Conservation (phyloP, 2,113 vertebrate species). For the Ceyx margarethae region DNA sequence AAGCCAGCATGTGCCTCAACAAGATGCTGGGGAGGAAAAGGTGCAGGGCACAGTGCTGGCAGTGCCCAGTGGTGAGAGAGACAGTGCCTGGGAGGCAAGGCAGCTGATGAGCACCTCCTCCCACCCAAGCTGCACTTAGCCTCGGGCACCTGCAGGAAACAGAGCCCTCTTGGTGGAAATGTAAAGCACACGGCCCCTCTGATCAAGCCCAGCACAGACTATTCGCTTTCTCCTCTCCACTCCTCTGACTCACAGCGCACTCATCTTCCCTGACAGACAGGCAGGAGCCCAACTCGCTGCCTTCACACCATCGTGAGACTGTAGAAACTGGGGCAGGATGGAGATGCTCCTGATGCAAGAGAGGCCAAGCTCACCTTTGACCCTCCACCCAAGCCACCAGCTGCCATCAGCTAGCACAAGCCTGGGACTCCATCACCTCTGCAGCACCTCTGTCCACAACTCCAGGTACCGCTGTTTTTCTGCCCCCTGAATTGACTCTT, state of each 20-base stretch:
- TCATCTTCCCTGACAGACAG: not conserved
- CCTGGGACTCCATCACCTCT: not conserved
- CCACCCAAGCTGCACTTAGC: not conserved
- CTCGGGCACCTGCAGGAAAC: not conserved
- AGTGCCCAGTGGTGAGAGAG: not conserved
- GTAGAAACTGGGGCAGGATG: not conserved
- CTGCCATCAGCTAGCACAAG: not conserved
- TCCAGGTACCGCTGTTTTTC: fast-evolving
- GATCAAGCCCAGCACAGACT: not conserved
- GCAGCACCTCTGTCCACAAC: fast-evolving
- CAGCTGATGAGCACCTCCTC: not conserved
- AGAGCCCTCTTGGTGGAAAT: fast-evolving
- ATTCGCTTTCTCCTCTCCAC: not conserved
- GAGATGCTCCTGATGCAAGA: fast-evolving
- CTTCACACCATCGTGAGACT: not conserved
- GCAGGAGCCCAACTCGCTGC: not conserved
- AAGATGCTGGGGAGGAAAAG: not conserved
- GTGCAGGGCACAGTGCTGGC: fast-evolving
- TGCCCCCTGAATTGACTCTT: fast-evolving
- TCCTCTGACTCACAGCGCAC: not conserved
- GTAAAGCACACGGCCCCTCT: not conserved
- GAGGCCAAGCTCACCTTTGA: not conserved
- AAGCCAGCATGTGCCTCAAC: not conserved
- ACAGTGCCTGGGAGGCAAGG: not conserved
- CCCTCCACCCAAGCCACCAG: not conserved